Evolutionary conservation across 1,140 invertebrate species (phyloP).

Genomic region (Drosophila erecta): DNA sequence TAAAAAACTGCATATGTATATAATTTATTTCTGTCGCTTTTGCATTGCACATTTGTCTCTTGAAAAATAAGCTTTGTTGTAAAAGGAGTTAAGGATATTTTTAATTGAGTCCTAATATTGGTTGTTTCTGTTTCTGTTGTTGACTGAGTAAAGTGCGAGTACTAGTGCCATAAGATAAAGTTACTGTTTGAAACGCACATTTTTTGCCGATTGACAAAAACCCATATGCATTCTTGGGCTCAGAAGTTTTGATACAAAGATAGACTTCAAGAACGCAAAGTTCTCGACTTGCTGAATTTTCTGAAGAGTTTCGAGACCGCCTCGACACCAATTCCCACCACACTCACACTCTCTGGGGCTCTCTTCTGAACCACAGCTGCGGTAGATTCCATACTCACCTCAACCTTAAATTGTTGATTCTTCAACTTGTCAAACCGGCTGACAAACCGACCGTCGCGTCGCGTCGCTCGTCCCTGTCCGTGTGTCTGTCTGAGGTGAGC

Average conservation of each 20-base stretch:
- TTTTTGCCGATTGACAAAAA: neutral
- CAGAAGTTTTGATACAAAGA: neutral
- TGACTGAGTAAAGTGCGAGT: too few relatives aligned
- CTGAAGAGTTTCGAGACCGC: conserved; percentile 23
- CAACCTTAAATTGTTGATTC: conserved; percentile 83
- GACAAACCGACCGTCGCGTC: conserved; percentile 64
- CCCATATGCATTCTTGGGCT: neutral
- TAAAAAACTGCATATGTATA: neutral
- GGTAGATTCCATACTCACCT: conserved; percentile 65
- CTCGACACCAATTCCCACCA: conserved; percentile 18
- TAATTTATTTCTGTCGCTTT: neutral
- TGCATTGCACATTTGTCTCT: neutral
- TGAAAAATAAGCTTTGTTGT: neutral
- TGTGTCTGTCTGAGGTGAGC: conserved; percentile 81
- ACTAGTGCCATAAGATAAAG: too few relatives aligned
- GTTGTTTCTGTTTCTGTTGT: too few relatives aligned
- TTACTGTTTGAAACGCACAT: too few relatives aligned
- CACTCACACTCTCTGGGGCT: conserved; percentile 6
- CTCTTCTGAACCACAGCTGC: conserved; percentile 29
- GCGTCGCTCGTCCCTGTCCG: conserved; percentile 64
- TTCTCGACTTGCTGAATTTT: conserved; percentile 7
- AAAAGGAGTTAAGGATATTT: too few relatives aligned
- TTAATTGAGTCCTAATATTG: too few relatives aligned
- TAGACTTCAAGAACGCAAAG: neutral
- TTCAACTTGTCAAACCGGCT: conserved; percentile 82